phyloP scores from a whole-genome alignment of 2,797 vertebrate genomes.

The Anisognathus igniventris region DNA sequence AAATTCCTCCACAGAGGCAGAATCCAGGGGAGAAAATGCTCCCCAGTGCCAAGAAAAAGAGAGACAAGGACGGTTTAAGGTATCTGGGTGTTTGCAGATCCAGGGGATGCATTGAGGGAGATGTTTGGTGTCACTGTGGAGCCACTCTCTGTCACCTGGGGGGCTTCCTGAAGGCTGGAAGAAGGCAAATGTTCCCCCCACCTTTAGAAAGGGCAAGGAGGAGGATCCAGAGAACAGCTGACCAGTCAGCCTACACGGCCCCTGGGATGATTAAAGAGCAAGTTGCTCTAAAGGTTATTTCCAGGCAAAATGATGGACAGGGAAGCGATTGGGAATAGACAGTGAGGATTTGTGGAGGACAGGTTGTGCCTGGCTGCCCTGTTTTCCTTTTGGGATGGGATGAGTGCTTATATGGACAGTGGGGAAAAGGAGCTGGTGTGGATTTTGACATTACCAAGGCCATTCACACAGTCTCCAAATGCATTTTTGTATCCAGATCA shows the following conservation, averaged over 20 bases:
- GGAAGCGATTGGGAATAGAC: accelerated
- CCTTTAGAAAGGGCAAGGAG: not conserved
- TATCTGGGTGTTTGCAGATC: not conserved
- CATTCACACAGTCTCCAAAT: not conserved
- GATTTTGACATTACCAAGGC: not conserved
- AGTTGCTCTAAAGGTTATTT: not conserved
- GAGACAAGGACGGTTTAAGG: not conserved
- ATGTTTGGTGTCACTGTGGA: not conserved
- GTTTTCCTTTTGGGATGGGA: not conserved
- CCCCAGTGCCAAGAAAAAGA: not conserved
- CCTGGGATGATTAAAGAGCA: not conserved
- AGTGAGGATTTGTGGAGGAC: not conserved
- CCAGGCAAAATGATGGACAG: not conserved
- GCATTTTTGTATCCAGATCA: not conserved
- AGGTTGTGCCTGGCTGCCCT: not conserved
- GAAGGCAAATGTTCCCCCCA: not conserved
- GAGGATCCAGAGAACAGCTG: not conserved
- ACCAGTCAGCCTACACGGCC: not conserved
- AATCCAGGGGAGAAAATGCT: not conserved
- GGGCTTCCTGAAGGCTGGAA: not conserved
- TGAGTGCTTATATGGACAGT: not conserved
- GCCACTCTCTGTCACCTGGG: not conserved
- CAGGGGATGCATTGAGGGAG: not conserved
- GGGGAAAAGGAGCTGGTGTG: not conserved
- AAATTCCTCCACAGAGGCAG: not conserved